Evolutionary conservation across 2,888 invertebrate species (phyloP), one percentile per base, ranked within the genome.

Genomic region (Heliconius cydno): DNA sequence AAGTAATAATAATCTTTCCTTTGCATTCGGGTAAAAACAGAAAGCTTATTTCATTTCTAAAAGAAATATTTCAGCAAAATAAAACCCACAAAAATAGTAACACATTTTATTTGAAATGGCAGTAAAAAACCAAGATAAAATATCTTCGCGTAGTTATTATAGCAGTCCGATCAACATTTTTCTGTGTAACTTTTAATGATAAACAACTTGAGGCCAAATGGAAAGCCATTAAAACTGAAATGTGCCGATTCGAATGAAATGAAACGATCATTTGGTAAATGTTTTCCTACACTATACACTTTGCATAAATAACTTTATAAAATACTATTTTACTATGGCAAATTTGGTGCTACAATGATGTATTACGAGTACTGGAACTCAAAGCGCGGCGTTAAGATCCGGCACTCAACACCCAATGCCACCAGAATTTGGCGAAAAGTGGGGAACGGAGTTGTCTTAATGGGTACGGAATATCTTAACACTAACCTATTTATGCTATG

Each of bases 161-260:
- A 73, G 34, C 34, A 34, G n/a, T 38, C 15, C 41, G 75, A 65
- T 28, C 19, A 65, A 75, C 38, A 28, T 65, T 75, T 65, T 60
- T 38, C 63, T 22, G 41, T 70, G 25, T 25, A 65, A 75, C 65
- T 38, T 75, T 75, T 75, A 75, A 75, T 28, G 65, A 75, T 75
- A 75, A 75, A 75, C 63, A 65, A 75, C 75, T 75, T 75, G 60
- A 41, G 28, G 65, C 41, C 28, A 65, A 75, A 75, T 75, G 65
- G 63, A 75, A 74, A 75, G 65, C 46, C 38, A 75, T 75, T 75
- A 75, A 65, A 15, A 65, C n/a, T 75, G 65, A 65, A 65, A 73
- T 60, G 57, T 60, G n/a, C 34, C 34, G 60, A n/a, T 57, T 73
- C 25, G 60, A 73, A 28, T n/a, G 34, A 60, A 72, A 72, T 57